These are phyloP conservation scores for Nanorana parkeri DNA, from an alignment of 2,113 vertebrate genomes.

Conservation along the genomic window DNA sequence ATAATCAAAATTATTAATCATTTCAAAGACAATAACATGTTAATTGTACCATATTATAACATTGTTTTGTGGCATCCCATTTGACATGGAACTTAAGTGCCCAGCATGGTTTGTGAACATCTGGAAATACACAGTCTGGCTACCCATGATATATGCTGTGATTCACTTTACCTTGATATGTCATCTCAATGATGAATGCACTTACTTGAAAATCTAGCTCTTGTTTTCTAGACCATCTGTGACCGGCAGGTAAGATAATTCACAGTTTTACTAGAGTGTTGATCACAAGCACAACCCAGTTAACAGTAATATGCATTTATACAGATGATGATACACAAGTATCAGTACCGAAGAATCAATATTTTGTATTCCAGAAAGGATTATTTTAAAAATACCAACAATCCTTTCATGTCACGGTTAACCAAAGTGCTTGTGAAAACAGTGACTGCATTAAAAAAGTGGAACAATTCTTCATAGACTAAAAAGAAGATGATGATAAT, in stretches of 20 bases:
- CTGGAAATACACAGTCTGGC: constrained; percentile 6
- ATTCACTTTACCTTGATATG: constrained; percentile 7
- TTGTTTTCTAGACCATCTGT: constrained; percentile 30
- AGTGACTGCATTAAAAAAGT: neutral
- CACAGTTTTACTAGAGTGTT: no score
- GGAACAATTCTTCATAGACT: neutral
- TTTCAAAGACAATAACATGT: no score
- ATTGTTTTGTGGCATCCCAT: no score
- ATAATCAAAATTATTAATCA: no score
- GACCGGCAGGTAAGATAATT: constrained; percentile 31
- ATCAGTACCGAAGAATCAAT: no score
- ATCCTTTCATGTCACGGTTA: neutral
- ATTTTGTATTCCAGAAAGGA: no score
- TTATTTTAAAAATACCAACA: no score
- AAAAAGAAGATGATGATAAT: constrained; percentile 12
- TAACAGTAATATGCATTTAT: constrained; percentile 15
- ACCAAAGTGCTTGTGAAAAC: neutral
- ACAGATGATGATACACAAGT: no score
- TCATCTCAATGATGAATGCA: constrained; percentile 26
- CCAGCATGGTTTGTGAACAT: neutral
- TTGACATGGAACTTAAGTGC: neutral
- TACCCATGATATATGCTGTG: neutral
- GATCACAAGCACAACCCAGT: constrained; percentile 5
- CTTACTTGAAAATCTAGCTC: neutral
- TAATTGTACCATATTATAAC: no score